These are phyloP conservation scores for Colletes collaris DNA, from an alignment of 2,888 invertebrate species.

Conservation along the genomic window DNA sequence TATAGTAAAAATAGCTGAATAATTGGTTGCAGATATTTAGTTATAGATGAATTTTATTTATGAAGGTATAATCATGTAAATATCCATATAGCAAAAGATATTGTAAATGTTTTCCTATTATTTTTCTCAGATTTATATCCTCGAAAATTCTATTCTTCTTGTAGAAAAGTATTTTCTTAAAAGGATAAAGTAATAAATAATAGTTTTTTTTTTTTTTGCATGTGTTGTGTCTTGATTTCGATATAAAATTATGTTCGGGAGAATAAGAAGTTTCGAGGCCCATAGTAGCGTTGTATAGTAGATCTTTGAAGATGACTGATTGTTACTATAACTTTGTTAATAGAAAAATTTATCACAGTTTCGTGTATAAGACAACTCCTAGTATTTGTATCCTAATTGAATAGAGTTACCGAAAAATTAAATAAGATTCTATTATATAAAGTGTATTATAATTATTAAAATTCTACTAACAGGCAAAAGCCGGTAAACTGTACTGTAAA, in stretches of 20 bases:
- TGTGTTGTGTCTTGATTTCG: no score
- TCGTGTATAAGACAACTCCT: not conserved
- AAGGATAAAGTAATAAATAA: no score
- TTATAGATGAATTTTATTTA: conserved; percentile 45
- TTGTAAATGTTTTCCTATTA: not conserved
- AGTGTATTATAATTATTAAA: not conserved
- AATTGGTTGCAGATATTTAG: conserved; percentile 32
- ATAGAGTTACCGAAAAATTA: conserved; percentile 28
- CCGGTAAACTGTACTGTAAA: no score
- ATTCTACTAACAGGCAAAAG: not conserved
- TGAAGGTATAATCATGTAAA: conserved; percentile 42
- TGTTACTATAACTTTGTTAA: not conserved
- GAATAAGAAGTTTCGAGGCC: not conserved
- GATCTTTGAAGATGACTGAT: not conserved
- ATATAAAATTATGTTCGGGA: not conserved
- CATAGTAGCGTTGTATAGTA: conserved; percentile 12
- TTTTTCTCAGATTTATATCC: not conserved
- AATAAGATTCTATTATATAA: not conserved
- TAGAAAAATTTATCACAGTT: conserved; percentile 7
- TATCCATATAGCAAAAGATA: conserved; percentile 16
- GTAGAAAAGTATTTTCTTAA: not conserved
- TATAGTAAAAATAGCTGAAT: conserved; percentile 40
- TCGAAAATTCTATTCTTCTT: not conserved
- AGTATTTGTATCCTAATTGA: not conserved
- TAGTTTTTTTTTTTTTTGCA: no score